Conservation (phyloP, 2,797 vertebrate genomes). For the Monodelphis domestica region DNA sequence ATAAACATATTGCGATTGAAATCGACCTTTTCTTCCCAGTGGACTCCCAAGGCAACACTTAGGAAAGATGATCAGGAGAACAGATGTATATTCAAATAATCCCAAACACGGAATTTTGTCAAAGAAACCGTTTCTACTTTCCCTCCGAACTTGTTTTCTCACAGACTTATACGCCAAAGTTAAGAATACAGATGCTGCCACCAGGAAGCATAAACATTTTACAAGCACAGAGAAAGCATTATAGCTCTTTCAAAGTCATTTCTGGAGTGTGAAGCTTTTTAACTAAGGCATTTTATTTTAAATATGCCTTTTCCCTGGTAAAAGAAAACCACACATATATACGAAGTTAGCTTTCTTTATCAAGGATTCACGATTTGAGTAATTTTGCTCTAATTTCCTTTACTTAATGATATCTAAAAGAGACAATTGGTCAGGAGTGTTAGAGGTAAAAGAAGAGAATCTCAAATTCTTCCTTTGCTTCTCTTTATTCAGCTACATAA, state of each 20-base stretch:
- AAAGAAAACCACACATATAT: constrained; percentile 15
- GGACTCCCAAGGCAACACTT: constrained; percentile 25
- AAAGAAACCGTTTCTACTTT: constrained; percentile 43
- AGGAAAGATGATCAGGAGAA: constrained; percentile 38
- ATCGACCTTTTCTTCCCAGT: constrained; percentile 55
- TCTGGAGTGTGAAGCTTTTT: constrained; percentile 22
- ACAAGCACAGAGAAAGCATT: constrained; percentile 15
- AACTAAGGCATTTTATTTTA: not conserved
- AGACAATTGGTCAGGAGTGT: not conserved
- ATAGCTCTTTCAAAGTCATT: constrained; percentile 29
- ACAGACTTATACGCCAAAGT: constrained; percentile 30
- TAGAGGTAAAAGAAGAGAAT: not conserved
- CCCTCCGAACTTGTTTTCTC: constrained; percentile 40
- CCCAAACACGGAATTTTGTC: constrained; percentile 31
- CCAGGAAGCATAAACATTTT: constrained; percentile 3
- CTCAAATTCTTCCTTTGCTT: not conserved
- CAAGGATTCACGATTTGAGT: constrained; percentile 16
- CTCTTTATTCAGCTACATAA: not conserved
- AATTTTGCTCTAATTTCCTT: not conserved
- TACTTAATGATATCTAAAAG: constrained; percentile 4
- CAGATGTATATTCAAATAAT: constrained; percentile 23
- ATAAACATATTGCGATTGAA: constrained; percentile 63
- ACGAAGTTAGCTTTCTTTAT: not conserved
- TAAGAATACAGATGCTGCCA: not conserved
- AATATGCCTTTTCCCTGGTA: constrained; percentile 17